A percentile compares a stretch with the other conserved stretches of the same genome.
These are phyloP conservation scores for Phragmatobia fuliginosa DNA, from an alignment of 2,888 invertebrate species.

Conservation along the genomic window DNA sequence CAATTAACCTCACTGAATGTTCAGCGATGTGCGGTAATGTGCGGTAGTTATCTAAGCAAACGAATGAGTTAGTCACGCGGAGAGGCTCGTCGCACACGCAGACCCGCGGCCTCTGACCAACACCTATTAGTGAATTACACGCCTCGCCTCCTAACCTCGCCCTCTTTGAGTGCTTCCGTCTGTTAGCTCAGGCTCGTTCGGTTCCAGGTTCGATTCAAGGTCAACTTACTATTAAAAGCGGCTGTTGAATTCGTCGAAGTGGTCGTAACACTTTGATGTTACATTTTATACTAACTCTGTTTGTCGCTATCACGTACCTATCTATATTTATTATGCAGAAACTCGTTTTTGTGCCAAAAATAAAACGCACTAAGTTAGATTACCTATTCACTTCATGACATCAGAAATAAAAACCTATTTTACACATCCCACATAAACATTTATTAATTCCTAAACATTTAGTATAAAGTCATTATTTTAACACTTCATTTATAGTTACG, in stretches of 20 bases:
- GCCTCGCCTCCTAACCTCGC: slow-evolving; percentile 17
- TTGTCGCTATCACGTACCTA: background rate
- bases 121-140: slow-evolving; percentile 12
- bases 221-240: background rate
- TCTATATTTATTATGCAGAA: too few species aligned
- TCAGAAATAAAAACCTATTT: background rate
- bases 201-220: slow-evolving; percentile 15
- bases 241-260: slow-evolving; percentile 8
- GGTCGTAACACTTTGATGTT: background rate
- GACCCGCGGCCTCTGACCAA: slow-evolving; percentile 1
- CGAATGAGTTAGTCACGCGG: slow-evolving; percentile 13
- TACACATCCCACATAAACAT: background rate
- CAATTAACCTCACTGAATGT: slow-evolving; percentile 7
- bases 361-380: too few species aligned
- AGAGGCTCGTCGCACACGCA: background rate
- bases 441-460: too few species aligned
- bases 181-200: slow-evolving; percentile 8
- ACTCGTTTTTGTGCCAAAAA: too few species aligned
- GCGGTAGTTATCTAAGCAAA: slow-evolving; percentile 5
- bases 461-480: too few species aligned
- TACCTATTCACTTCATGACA: too few species aligned
- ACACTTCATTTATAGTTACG: too few species aligned
- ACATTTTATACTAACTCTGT: background rate
- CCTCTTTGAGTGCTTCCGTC: slow-evolving; percentile 18
- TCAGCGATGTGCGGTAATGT: background rate